Evolutionary conservation across 2,888 invertebrate genomes (phyloP), one percentile per base, ranked within the genome.

Genomic region (Drosophila nigricruria): DNA sequence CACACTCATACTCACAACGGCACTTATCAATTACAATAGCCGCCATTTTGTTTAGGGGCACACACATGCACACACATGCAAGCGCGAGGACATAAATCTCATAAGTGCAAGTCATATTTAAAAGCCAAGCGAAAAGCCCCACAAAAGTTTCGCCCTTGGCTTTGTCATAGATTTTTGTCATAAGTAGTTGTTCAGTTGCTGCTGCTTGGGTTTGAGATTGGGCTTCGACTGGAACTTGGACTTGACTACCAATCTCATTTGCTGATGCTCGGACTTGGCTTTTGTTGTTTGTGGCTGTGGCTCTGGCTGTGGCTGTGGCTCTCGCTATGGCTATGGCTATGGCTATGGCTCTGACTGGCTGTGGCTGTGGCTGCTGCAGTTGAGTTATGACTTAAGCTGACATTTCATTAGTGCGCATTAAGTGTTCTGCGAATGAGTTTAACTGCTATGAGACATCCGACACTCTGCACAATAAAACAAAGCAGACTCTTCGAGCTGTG

Each of bases 371-470:
- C 67, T 78, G 77, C 78, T 81, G 88, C 78, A 79, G 79, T 82
- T 91, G 91, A 91, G 81, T 91, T 90, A 91, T 91, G 90, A 90
- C 90, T 89, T 91, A 91, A 91, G 90, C 91, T 89, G 91, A 90
- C 91, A 91, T 91, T 91, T 91, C 91, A 91, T 91, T 91, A 90
- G 91, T 83, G 89, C 76, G 86, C 88, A 86, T 89, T 86, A 86
- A 86, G 88, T 89, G 84, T 84, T 73, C 78, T 80, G 84, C 81
- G 87, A 84, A 86, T 86, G 88, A 88, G 84, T 84, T 88, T 77
- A 81, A 74, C 85, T 63, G 66, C 72, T 59, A 58, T 64, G 77
- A 68, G 67, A 77, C 75, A 68, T 43, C 63, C 61, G 61, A 60
- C 62, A 65, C 61, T 40, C 47, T 34, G 53, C 54, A 70, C 53